Evolutionary conservation across 2,888 invertebrate genomes (phyloP), one percentile per base, ranked within the genome.

Genomic region (Choreutis nemorana): DNA sequence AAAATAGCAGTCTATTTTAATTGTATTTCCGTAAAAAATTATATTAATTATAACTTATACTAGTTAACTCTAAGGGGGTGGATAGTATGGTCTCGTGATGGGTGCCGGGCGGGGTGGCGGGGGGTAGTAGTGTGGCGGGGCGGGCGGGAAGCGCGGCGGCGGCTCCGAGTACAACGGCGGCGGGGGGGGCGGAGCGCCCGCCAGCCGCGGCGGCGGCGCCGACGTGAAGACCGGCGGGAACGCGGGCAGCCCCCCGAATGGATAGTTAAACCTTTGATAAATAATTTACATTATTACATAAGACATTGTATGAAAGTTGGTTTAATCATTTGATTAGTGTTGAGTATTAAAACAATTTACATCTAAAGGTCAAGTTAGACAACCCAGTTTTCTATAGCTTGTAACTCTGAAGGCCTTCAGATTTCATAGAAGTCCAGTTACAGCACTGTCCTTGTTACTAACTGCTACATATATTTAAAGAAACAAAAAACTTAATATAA

Each of bases 11-110:
- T 51, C 55, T 59, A 60, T 57, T n/a, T n/a, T 41, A 49, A 53
- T 61, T 66, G 52, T 70, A 70, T 67, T 70, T 65, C 50, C 43
- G 62, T 68, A 70, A 61, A 71, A 50, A 70, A 68, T 42, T 37
- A 45, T 45, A 45, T 33, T 29, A 28, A 32, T 13, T 30, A 26
- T 15, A 29, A 25, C 32, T 34, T 29, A 36, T 30, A 26, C 21
- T 27, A 31, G 21, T 22, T 22, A 8, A 14, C 39, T 47, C 64
- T 64, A 77, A 34, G 73, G 68, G 18, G 78, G 77, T 28, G 71
- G 77, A 39, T 71, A 77, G 39, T 75, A 78, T 1, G 73, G 70
- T 18, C 75, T 44, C 10, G 54, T 61, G 27, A 68, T 70, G 4
- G 56, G 66, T 1, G 60, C 53, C 0, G 61, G 62, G n/a, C 56